A percentile compares a stretch with the other conserved stretches of the same genome.
phyloP scores from a whole-genome alignment of 2,888 invertebrate genomes.

The Geotrupes spiniger region DNA sequence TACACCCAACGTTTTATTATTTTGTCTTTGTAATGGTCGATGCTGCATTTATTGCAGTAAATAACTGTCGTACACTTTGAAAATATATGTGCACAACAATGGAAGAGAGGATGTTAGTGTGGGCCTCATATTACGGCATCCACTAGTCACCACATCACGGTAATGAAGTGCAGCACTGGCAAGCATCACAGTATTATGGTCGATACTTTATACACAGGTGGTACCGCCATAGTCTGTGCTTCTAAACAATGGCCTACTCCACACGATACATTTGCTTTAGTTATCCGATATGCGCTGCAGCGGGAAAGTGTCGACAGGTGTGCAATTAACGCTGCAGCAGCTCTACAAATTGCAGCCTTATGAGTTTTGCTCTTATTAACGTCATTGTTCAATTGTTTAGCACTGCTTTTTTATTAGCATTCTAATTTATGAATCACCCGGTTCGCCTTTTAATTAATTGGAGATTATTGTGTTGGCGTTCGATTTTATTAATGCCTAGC shows the following conservation, averaged over 20 bases:
- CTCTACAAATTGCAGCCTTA: background rate
- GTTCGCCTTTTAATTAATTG: no score
- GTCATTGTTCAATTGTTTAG: background rate
- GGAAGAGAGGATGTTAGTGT: no score
- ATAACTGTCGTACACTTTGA: no score
- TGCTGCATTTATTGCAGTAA: no score
- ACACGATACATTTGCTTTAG: constrained; percentile 5
- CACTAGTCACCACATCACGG: background rate
- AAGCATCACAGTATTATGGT: constrained; percentile 1
- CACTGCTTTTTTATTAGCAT: no score
- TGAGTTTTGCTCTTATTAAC: constrained; percentile 2
- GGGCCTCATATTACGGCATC: background rate
- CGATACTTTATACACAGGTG: constrained; percentile 5
- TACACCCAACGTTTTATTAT: no score
- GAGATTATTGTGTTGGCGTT: no score
- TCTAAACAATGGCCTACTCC: background rate
- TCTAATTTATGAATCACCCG: no score
- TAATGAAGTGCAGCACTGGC: constrained; percentile 3
- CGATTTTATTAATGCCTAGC: no score
- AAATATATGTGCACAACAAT: no score
- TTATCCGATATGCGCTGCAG: background rate
- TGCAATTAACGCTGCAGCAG: constrained; percentile 1
- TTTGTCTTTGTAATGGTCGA: no score
- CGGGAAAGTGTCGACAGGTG: background rate
- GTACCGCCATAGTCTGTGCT: background rate